Percentiles rank a stretch among this genome's conserved stretches.
phyloP scores from a whole-genome alignment of 2,113 vertebrate species.

The Nematolebias whitei region DNA sequence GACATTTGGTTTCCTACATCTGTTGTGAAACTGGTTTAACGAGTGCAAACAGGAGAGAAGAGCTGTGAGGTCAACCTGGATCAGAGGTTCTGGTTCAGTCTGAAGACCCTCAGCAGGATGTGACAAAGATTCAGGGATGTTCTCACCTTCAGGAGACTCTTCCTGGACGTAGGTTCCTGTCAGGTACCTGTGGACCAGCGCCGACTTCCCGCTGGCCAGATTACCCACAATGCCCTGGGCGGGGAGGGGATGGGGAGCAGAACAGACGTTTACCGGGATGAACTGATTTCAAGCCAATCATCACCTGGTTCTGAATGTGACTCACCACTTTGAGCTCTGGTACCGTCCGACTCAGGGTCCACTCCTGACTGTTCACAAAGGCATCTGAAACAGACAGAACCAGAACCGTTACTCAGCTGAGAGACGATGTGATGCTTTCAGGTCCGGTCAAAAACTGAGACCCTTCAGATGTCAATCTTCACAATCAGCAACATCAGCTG shows the following conservation, averaged over 20 bases:
- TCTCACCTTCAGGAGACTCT: conserved; percentile 95
- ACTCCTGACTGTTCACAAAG: conserved; percentile 99
- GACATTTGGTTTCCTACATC: too few species aligned
- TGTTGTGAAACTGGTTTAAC: too few species aligned
- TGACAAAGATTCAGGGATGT: neutral
- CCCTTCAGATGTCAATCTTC: too few species aligned
- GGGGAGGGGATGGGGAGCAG: conserved; percentile 49
- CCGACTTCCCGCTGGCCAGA: conserved; percentile 96
- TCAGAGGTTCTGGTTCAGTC: neutral
- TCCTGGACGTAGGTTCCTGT: conserved; percentile 98
- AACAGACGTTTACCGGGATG: too few species aligned
- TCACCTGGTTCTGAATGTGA: neutral
- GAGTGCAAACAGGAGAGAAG: too few species aligned
- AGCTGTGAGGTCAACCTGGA: too few species aligned
- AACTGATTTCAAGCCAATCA: too few species aligned
- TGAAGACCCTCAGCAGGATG: too few species aligned
- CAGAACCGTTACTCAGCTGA: neutral
- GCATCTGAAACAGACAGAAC: conserved; percentile 84
- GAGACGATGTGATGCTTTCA: neutral
- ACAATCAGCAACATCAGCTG: too few species aligned
- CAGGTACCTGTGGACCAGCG: conserved; percentile 96
- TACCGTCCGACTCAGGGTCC: conserved; percentile 93
- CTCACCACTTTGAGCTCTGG: conserved; percentile 99
- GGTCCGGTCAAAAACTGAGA: too few species aligned
- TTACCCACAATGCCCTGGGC: conserved; percentile 98